These are phyloP conservation scores for Oenanthe oenanthe DNA, from an alignment of 2,113 vertebrate genomes.

Conservation along the genomic window DNA sequence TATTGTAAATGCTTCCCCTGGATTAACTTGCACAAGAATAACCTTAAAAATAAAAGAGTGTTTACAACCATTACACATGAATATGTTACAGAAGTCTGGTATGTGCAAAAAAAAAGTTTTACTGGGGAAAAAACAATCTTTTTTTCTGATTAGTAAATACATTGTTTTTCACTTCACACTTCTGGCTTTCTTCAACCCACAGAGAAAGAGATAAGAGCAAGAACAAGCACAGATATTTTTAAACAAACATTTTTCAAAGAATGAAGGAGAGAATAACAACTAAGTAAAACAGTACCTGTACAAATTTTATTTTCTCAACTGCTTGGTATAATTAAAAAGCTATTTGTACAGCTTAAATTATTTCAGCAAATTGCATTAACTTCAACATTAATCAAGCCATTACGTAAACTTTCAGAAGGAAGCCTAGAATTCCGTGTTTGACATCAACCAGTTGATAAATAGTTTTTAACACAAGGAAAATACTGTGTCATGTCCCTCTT, in stretches of 20 bases:
- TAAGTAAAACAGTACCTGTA: not conserved
- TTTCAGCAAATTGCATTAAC: conserved; percentile 27
- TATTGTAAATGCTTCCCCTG: conserved; percentile 98
- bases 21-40: conserved; percentile 99
- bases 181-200: not conserved
- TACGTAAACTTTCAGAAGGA: not conserved
- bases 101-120: not conserved
- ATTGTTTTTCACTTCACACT: conserved; percentile 4
- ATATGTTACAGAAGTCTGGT: not conserved
- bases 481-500: not conserved
- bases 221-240: not conserved
- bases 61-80: conserved; percentile 54
- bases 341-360: conserved; percentile 13
- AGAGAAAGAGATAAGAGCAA: not conserved
- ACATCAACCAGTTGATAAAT: not conserved
- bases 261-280: not conserved
- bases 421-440: not conserved
- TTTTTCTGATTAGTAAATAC: not conserved
- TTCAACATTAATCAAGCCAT: conserved; percentile 42
- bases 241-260: conserved; percentile 15
- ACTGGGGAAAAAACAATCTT: rapidly evolving
- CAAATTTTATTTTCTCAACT: not conserved
- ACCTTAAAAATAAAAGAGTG: conserved; percentile 81
- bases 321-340: not conserved
- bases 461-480: not conserved